Conservation (phyloP, 2,797 vertebrate species). For the Glyptemys insculpta region DNA sequence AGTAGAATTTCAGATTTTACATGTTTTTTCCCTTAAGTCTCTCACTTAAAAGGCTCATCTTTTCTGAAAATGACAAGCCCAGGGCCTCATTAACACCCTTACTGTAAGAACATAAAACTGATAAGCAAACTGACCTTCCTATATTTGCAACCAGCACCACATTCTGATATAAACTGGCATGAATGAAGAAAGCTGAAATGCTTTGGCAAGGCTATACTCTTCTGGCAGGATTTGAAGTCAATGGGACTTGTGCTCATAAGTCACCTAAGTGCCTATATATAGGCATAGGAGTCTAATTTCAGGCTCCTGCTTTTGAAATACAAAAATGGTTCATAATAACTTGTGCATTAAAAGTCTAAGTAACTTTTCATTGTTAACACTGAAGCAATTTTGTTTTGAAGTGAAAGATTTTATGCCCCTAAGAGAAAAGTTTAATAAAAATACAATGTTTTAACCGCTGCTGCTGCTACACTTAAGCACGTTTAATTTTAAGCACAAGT, state of each 20-base stretch:
- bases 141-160: background rate
- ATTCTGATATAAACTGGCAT: background rate
- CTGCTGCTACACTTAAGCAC: background rate
- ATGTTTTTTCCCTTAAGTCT: background rate
- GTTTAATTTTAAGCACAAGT: background rate
- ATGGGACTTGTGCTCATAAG: background rate
- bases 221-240: background rate
- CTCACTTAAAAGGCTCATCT: background rate
- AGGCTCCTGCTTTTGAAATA: background rate
- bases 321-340: too few species aligned
- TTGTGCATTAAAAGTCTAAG: background rate
- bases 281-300: background rate
- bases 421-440: background rate
- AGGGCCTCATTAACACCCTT: background rate
- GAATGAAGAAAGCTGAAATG: background rate
- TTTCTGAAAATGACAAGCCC: background rate
- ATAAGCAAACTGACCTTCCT: background rate
- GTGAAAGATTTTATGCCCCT: background rate
- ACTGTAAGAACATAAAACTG: background rate
- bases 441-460: background rate
- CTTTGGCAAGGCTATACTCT: background rate
- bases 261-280: background rate
- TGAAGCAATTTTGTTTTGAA: background rate
- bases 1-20: background rate
- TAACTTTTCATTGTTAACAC: background rate